Conservation (phyloP, 1,140 invertebrate species). For the Sminthurides bifidus region DNA sequence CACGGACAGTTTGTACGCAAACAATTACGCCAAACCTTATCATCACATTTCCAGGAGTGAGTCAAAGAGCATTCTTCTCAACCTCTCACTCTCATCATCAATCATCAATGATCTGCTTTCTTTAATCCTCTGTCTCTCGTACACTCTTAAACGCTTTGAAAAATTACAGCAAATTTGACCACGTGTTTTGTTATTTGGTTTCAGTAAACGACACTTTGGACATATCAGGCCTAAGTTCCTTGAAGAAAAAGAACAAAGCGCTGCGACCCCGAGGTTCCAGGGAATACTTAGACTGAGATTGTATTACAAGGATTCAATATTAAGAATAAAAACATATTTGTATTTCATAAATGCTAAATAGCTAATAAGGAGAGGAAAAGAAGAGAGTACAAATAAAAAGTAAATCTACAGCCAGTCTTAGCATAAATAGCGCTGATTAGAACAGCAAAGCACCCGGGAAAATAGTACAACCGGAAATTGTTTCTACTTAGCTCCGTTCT, state of each 20-base stretch:
- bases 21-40: constrained; percentile 18
- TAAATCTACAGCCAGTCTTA: no score
- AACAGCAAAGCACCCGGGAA: no score
- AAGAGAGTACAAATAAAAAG: no score
- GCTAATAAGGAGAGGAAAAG: no score
- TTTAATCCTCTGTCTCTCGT: no score
- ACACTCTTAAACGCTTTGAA: no score
- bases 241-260: constrained; percentile 12
- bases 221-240: constrained; percentile 1
- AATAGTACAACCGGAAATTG: no score
- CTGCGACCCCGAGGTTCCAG: constrained; percentile 4
- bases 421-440: no score
- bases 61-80: neutral
- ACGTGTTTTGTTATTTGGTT: neutral
- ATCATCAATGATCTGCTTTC: no score
- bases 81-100: no score
- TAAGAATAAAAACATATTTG: neutral
- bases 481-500: no score
- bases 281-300: constrained; percentile 16
- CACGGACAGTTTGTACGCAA: constrained; percentile 10
- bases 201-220: neutral
- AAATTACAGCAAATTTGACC: neutral
- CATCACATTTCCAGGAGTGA: constrained; percentile 1
- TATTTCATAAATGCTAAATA: no score
- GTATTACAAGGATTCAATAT: neutral